A percentile compares a stretch with the other conserved stretches of the same genome.
Conservation (phyloP, 2,888 invertebrate genomes). For the Leistus spinibarbis region DNA sequence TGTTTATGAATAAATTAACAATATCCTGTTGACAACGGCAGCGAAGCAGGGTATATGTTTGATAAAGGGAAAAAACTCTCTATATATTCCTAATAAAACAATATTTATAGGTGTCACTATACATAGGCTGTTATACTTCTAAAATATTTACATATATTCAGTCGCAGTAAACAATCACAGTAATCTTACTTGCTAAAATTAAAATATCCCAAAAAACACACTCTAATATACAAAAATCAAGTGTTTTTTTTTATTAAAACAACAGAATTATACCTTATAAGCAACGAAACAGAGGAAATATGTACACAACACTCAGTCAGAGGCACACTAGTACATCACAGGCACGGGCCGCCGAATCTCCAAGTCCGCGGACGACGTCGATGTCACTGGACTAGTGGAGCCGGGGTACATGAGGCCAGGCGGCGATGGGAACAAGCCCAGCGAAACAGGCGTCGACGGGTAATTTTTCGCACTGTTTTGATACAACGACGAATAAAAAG, state of each 20-base stretch:
- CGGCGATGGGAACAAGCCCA: slow-evolving; percentile 61
- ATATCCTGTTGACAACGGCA: slow-evolving; percentile 25
- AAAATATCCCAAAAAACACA: neutral
- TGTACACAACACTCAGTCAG: slow-evolving; percentile 1
- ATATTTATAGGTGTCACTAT: neutral
- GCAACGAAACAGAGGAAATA: neutral
- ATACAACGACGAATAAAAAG: slow-evolving; percentile 73
- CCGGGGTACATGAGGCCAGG: slow-evolving; percentile 58
- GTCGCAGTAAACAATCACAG: slow-evolving; percentile 36
- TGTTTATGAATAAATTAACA: slow-evolving; percentile 35
- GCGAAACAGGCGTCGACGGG: slow-evolving; percentile 61
- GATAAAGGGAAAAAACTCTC: neutral
- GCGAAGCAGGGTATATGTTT: neutral
- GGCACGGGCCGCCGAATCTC: slow-evolving; percentile 72
- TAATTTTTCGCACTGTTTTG: slow-evolving; percentile 59
- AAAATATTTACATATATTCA: slow-evolving; percentile 33
- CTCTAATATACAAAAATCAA: slow-evolving; percentile 4
- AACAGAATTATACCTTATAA: neutral
- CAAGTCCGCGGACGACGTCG: slow-evolving; percentile 51
- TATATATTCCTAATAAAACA: neutral
- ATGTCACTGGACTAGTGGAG: slow-evolving; percentile 52
- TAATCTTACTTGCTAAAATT: slow-evolving; percentile 30
- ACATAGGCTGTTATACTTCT: neutral
- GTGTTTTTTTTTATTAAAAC: neutral
- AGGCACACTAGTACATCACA: slow-evolving; percentile 66